Percentiles rank a stretch among this genome's conserved stretches.
Conservation (phyloP, 2,113 vertebrate species). For the Petrocephalus microphthalmus region DNA sequence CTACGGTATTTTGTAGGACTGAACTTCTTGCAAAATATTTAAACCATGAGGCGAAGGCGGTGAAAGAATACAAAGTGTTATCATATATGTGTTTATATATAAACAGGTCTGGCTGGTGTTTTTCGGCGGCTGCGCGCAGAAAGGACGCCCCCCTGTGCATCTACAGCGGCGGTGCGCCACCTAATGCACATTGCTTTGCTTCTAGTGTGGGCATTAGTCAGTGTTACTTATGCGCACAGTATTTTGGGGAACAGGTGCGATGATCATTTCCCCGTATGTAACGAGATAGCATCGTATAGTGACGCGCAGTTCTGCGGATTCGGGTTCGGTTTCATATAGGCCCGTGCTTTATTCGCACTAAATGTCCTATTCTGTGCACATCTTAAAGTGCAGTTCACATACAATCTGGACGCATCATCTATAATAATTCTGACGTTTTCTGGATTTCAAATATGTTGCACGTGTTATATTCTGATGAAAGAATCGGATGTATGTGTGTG, state of each 20-base stretch:
- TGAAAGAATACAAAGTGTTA: neutral
- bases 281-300: neutral
- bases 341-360: neutral
- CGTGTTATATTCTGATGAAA: neutral
- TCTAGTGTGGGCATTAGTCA: neutral
- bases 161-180: constrained; percentile 51
- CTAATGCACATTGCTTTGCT: neutral
- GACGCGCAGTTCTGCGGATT: neutral
- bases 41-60: neutral
- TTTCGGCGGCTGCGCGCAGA: constrained; percentile 43
- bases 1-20: neutral
- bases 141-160: constrained; percentile 42
- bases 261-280: neutral
- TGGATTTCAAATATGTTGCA: neutral
- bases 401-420: neutral
- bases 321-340: neutral
- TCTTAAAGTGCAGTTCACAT: neutral
- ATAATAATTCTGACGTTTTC: neutral
- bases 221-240: neutral
- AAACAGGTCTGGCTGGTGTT: neutral
- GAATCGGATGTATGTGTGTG: neutral
- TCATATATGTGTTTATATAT: neutral
- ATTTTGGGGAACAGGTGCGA: neutral
- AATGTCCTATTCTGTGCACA: neutral
- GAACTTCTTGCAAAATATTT: neutral